phyloP scores from a whole-genome alignment of 2,797 vertebrate genomes.

The Sphaeramia orbicularis region DNA sequence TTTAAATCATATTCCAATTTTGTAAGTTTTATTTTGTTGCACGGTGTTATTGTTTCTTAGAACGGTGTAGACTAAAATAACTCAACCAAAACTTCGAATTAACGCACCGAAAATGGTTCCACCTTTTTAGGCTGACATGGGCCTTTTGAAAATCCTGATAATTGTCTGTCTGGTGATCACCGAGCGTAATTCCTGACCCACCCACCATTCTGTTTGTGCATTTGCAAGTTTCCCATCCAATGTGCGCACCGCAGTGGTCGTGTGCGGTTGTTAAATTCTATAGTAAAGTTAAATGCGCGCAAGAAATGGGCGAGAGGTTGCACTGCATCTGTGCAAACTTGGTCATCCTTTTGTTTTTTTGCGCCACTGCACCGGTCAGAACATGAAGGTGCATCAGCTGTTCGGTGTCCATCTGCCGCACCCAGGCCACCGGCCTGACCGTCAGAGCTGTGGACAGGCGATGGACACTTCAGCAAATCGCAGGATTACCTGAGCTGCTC shows the following conservation, averaged over 20 bases:
- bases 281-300: constrained; percentile 35
- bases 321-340: constrained; percentile 25
- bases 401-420: constrained; percentile 68
- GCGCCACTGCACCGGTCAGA: constrained; percentile 21
- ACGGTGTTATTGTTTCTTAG: constrained; percentile 21
- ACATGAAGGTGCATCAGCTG: constrained; percentile 41
- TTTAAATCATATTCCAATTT: constrained; percentile 49
- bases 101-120: constrained; percentile 2
- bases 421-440: constrained; percentile 82
- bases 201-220: constrained; percentile 10
- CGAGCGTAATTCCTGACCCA: constrained; percentile 5
- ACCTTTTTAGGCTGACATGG: constrained; percentile 15
- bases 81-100: constrained; percentile 9
- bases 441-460: constrained; percentile 80
- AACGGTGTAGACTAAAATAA: constrained; percentile 9
- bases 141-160: constrained; percentile 5
- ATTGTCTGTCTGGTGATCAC: constrained; percentile 16
- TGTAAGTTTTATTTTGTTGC: constrained; percentile 48
- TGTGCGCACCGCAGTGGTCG: constrained; percentile 66
- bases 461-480: constrained; percentile 93
- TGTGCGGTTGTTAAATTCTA: not conserved
- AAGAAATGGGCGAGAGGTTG: constrained; percentile 4
- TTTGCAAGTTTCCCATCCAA: constrained; percentile 44
- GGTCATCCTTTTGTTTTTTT: constrained; percentile 51
- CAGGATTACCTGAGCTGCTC: constrained; percentile 94